These are phyloP conservation scores for Scaptomyza tumidula DNA, from an alignment of 2,888 invertebrate species.

Conservation along the genomic window DNA sequence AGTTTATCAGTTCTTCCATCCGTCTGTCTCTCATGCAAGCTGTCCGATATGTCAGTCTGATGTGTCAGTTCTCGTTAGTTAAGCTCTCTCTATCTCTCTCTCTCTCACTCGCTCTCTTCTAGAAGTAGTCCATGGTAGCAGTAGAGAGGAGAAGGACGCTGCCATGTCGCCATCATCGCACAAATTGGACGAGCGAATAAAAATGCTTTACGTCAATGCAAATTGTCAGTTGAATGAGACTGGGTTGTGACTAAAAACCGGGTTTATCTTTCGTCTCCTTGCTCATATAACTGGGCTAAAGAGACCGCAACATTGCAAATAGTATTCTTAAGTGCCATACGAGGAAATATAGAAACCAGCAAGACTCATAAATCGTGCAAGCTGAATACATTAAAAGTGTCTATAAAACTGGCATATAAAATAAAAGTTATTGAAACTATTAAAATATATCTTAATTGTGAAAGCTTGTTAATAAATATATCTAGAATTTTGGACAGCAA, in stretches of 20 bases:
- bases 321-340: background rate
- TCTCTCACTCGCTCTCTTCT: background rate
- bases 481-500: too few relatives aligned
- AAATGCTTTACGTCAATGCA: slow-evolving; percentile 41
- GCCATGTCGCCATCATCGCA: slow-evolving; percentile 32
- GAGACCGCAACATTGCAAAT: slow-evolving; percentile 2
- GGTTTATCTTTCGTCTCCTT: background rate
- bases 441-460: background rate
- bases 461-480: background rate
- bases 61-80: slow-evolving; percentile 51
- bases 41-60: slow-evolving; percentile 43
- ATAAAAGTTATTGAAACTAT: background rate
- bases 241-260: slow-evolving; percentile 14
- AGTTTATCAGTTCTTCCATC: background rate
- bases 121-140: background rate
- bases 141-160: background rate
- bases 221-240: slow-evolving; percentile 41
- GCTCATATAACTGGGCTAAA: background rate
- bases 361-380: background rate
- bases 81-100: background rate
- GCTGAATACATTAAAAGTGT: background rate
- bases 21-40: slow-evolving; percentile 22
- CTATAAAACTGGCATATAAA: background rate
- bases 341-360: background rate
- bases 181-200: slow-evolving; percentile 44